Evolutionary conservation across 2,113 vertebrate species (phyloP), one percentile per base, ranked within the genome.

Genomic region (Heterocephalus glaber): DNA sequence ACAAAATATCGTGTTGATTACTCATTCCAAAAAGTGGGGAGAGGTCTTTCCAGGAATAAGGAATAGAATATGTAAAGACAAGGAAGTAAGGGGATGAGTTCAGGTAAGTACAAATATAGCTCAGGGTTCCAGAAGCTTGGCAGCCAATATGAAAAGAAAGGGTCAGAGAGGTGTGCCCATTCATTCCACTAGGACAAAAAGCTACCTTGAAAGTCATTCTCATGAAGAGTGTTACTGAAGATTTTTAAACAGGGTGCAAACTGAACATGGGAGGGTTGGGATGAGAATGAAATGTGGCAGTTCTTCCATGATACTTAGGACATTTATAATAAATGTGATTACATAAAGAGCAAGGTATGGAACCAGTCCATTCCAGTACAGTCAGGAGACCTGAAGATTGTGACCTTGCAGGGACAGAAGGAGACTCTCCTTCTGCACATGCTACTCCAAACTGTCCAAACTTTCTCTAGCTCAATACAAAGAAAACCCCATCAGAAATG

Each of bases 211-310:
- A 65, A 20, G 41, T 49, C 66, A 79, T 5, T 54, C 38, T 86
- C 54, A 74, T 77, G 87, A 83, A 93, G 58, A 9, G 3, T 60
- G 26, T 35, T 60, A 24, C 41, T 44, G 7, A 80, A 54, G 8
- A 60, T 33, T 33, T 74, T 38, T 47, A n/a, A 76, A 12, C 3
- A 76, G 26, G 41, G 24, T 41, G 30, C 6, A 52, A 41, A 35
- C 10, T 22, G 1, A 35, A 47, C 3, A 2, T 6, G 11, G 5
- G 11, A 1, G 0, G 3, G 38, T n/a, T 56, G 41, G 9, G 76
- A 49, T 44, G 41, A 65, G 47, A 22, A 35, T 38, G 28, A 14
- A 77, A 60, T 1, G 16, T 1, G 20, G 49, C 7, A 72, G n/a
- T 22, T 33, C 4, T 44, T 86, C 44, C 60, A 20, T 16, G 49